Evolutionary conservation across 2,113 vertebrate species (phyloP).

Genomic region (Microtus richardsoni): DNA sequence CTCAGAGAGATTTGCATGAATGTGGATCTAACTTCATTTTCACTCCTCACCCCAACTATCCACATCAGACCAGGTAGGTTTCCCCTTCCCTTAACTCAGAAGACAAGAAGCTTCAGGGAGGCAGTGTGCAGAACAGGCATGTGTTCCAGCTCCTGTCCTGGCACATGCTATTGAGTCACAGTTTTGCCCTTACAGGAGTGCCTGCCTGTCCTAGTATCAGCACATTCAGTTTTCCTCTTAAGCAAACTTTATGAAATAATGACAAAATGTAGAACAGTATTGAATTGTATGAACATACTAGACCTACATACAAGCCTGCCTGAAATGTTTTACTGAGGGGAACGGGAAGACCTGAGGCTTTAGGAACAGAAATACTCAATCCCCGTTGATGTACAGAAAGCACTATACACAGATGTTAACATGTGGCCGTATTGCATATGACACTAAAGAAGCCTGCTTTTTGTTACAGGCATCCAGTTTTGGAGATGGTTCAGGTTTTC

Average conservation of each 20-base stretch:
- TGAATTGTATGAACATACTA: neutral
- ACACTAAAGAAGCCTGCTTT: neutral
- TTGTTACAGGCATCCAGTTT: neutral
- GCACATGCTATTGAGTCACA: neutral
- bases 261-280: neutral
- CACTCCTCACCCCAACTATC: neutral
- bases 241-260: neutral
- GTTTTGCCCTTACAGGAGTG: neutral
- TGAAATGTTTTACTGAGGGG: neutral
- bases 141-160: neutral
- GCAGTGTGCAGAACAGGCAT: neutral
- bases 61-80: neutral
- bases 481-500: neutral
- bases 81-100: neutral
- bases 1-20: neutral
- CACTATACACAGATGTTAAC: neutral
- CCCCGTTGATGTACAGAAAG: neutral
- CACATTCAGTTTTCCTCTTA: constrained; percentile 23
- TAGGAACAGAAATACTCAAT: neutral
- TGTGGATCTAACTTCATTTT: constrained; percentile 19
- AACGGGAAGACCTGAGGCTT: neutral
- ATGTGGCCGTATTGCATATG: neutral
- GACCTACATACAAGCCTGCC: neutral
- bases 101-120: neutral
- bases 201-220: neutral